Evolutionary conservation across 2,113 vertebrate species (phyloP).

Genomic region (Epinephelus cyanopodus): DNA sequence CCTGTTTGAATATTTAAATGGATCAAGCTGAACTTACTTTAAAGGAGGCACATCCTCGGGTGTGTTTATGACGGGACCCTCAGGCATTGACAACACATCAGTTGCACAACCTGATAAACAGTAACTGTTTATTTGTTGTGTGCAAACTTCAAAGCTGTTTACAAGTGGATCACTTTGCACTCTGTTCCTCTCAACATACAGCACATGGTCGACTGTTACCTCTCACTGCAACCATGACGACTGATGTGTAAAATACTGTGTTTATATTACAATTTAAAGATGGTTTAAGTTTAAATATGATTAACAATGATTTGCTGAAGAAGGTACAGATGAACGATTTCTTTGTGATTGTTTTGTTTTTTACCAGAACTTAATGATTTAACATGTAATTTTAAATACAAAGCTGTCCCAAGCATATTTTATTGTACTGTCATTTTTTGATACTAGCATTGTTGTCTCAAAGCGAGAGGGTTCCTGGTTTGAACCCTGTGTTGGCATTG

Average conservation of each 20-base stretch:
- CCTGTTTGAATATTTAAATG: not conserved
- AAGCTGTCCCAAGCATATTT: not conserved
- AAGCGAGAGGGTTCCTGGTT: no score
- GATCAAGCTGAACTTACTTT: not conserved
- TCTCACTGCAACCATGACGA: not conserved
- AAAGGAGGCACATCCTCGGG: not conserved
- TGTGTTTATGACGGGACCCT: not conserved
- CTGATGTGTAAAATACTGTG: not conserved
- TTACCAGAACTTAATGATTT: not conserved
- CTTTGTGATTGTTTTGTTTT: slow-evolving; percentile 1
- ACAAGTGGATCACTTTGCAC: slow-evolving; percentile 1
- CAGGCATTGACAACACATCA: not conserved
- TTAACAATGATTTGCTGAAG: not conserved
- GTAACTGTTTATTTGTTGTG: not conserved
- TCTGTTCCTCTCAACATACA: not conserved
- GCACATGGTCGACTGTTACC: not conserved
- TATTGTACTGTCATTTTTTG: not conserved
- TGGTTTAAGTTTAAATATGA: not conserved
- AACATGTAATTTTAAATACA: not conserved
- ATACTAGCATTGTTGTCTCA: no score
- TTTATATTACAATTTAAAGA: not conserved
- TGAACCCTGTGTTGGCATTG: no score
- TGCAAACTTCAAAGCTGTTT: not conserved
- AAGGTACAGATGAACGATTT: not conserved
- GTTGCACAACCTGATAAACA: not conserved